A percentile compares a stretch with the other conserved stretches of the same genome.
phyloP scores from a whole-genome alignment of 2,888 invertebrate species.

The Thera obeliscata region DNA sequence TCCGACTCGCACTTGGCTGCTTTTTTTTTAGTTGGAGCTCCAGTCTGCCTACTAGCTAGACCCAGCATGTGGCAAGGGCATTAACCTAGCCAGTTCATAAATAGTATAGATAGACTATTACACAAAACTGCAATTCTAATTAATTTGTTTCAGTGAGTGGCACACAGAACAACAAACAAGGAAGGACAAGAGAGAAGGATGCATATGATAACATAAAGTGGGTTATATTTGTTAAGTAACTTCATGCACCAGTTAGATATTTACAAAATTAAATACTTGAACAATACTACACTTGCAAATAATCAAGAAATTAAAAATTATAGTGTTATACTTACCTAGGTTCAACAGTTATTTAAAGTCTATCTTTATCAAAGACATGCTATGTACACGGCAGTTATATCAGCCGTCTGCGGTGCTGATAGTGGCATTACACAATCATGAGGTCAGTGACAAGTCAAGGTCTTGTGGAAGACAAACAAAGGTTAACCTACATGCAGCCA shows the following conservation, averaged over 20 bases:
- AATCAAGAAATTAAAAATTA: neutral
- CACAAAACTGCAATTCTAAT: neutral
- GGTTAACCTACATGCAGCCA: slow-evolving; percentile 24
- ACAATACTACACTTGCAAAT: neutral
- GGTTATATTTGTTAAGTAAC: slow-evolving; percentile 4
- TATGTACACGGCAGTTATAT: slow-evolving; percentile 6
- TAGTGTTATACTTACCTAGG: neutral
- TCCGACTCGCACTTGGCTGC: too few species aligned
- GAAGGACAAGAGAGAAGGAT: slow-evolving; percentile 1
- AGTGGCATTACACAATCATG: slow-evolving; percentile 27
- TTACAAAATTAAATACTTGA: too few species aligned
- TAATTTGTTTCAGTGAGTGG: slow-evolving; percentile 13
- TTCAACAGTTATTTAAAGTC: neutral
- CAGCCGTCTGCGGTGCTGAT: slow-evolving; percentile 13
- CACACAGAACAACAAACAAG: too few species aligned
- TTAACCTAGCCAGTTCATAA: neutral
- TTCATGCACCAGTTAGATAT: slow-evolving; percentile 18
- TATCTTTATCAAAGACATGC: neutral
- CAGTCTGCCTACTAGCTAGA: neutral
- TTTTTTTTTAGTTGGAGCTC: slow-evolving; percentile 37
- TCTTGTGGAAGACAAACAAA: slow-evolving; percentile 42
- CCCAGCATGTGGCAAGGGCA: slow-evolving; percentile 6
- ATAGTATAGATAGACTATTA: neutral
- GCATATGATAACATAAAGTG: slow-evolving; percentile 1
- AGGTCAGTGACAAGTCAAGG: slow-evolving; percentile 35